phyloP scores from a whole-genome alignment of 2,113 vertebrate species.

The Takifugu bimaculatus region DNA sequence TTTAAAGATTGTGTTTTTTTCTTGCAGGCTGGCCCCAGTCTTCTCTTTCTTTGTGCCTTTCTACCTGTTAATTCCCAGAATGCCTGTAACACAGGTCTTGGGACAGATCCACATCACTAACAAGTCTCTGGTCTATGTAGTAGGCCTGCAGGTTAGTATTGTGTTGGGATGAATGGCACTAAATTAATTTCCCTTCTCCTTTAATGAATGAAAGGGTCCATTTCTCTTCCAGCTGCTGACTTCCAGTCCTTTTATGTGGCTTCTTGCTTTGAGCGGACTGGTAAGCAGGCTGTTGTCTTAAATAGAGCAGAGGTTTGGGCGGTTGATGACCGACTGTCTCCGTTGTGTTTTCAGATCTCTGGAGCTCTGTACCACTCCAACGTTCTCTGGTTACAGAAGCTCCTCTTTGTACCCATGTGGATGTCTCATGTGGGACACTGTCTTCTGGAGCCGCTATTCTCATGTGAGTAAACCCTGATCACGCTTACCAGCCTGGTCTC shows the following conservation, averaged over 20 bases:
- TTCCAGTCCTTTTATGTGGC: slow-evolving; percentile 92
- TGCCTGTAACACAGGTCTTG: slow-evolving; percentile 89
- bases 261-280: slow-evolving; percentile 91
- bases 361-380: slow-evolving; percentile 83
- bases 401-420: slow-evolving; percentile 83
- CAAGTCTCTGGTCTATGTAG: slow-evolving; percentile 93
- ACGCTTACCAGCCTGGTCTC: slow-evolving; percentile 76
- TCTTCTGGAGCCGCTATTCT: slow-evolving; percentile 85
- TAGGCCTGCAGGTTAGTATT: slow-evolving; percentile 87
- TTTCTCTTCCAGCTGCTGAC: slow-evolving; percentile 71
- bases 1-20: neutral
- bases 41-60: slow-evolving; percentile 96
- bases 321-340: neutral
- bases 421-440: slow-evolving; percentile 78
- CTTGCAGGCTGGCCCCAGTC: slow-evolving; percentile 84
- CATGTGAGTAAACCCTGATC: slow-evolving; percentile 55
- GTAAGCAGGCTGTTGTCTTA: slow-evolving; percentile 73
- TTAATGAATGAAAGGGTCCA: neutral
- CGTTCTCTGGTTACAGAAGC: slow-evolving; percentile 76
- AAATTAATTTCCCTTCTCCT: neutral
- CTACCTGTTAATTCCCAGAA: slow-evolving; percentile 87
- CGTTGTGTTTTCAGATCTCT: slow-evolving; percentile 75
- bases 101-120: slow-evolving; percentile 91
- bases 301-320: neutral
- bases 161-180: neutral